Evolutionary conservation across 1,140 invertebrate species (phyloP).

Genomic region (Chionoecetes opilio): DNA sequence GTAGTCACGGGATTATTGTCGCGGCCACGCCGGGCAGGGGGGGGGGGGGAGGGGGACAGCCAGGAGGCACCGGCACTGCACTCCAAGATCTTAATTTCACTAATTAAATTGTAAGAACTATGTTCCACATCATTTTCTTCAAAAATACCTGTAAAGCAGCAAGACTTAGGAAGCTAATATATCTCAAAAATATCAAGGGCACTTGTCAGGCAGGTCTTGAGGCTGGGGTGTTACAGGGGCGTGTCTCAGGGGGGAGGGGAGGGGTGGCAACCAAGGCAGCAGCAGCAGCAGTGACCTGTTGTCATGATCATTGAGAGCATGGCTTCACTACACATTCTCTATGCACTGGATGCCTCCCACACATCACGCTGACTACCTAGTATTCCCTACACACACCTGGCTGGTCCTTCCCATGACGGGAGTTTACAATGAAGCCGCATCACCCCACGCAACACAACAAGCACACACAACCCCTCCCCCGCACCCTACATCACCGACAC

Average conservation of each 20-base stretch:
- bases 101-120: not conserved
- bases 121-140: constrained; percentile 17
- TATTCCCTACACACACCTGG: too few species aligned
- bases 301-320: not conserved
- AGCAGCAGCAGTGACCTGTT: too few species aligned
- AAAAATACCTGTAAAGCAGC: constrained; percentile 51
- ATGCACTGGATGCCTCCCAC: too few species aligned
- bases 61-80: not conserved
- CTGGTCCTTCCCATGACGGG: too few species aligned
- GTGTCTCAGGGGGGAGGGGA: not conserved
- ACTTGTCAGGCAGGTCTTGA: constrained; percentile 47
- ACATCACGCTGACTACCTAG: too few species aligned
- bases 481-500: not conserved
- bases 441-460: too few species aligned
- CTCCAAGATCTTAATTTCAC: not conserved
- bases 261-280: not conserved
- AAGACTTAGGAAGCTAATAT: constrained; percentile 37
- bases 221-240: not conserved
- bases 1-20: not conserved
- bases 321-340: not conserved
- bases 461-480: not conserved
- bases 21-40: not conserved
- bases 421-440: not conserved
- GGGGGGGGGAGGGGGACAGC: not conserved
- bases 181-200: constrained; percentile 21